Base-by-base conservation (phyloP, 2,888 invertebrate species). In the Napeogenes sylphis region DNA sequence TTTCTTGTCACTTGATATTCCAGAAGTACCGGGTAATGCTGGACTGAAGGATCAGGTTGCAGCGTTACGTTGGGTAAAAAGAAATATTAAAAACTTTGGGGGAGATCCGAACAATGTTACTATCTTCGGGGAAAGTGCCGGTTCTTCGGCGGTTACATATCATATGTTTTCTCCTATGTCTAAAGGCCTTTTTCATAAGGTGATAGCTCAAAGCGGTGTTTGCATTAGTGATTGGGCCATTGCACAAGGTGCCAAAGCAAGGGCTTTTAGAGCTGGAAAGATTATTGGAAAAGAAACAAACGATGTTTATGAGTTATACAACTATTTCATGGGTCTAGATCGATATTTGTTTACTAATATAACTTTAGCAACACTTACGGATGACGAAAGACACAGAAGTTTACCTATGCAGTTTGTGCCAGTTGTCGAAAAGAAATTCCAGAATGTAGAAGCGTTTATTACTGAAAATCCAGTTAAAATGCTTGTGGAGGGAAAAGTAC, bases 161-260 rank as follows among this genome's bases (percentile, higher is more conserved):
- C 87, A 90, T 45, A 74, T 90, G 76, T 67, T 90, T 3, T 89
- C 90, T 2, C 85, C 87, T 0, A 79, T 87, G 80, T 86, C 90
- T 0, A 73, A 70, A 71, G 86, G 84, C 3, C 68, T 90, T n/a
- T 90, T 90, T 62, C 77, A 87, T 65, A 82, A 78, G 73, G 87
- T 79, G 0, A 88, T 90, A 68, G 78, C 79, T 2, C 84, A 89
- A 70, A 89, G 89, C 68, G 90, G 87, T 0, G 76, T 79, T 2
- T 78, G 79, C 54, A 68, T 81, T 14, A 71, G 69, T 45, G 77
- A 79, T 38, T 75, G 85, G 82, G 70, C 81, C 2, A 67, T 78
- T 71, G 70, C 74, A 4, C 57, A 63, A 21, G 69, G 67, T 0
- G 61, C 62, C 3, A 63, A 56, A 45, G 67, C 63, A 58, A 61